These are phyloP conservation scores for Habropoda laboriosa DNA, from an alignment of 1,140 invertebrate species.

Conservation along the genomic window DNA sequence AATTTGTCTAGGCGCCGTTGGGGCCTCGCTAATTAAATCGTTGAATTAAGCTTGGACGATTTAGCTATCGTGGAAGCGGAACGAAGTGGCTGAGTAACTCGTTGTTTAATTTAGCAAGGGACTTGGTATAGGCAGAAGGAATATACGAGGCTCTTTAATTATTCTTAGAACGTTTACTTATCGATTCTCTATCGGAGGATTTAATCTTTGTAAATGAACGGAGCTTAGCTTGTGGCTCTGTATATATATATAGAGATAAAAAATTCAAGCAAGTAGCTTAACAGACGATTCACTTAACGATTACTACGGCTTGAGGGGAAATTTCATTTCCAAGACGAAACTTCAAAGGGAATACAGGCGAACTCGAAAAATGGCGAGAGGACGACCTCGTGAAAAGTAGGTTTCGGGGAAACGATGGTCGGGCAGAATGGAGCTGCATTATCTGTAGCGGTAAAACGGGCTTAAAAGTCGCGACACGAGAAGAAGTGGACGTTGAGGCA, in stretches of 20 bases:
- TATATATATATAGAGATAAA: no score
- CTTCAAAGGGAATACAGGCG: background rate
- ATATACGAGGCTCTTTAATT: background rate
- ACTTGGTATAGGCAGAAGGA: background rate
- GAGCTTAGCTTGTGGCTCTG: no score
- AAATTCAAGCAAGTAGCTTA: no score
- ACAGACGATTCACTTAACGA: no score
- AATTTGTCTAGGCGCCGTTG: constrained; percentile 23
- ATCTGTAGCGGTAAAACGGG: constrained; percentile 14
- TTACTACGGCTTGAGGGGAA: no score
- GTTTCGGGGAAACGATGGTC: constrained; percentile 11
- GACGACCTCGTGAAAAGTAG: constrained; percentile 11
- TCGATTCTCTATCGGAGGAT: background rate
- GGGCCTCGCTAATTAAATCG: constrained; percentile 42
- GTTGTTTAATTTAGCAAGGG: background rate
- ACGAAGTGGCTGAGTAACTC: background rate
- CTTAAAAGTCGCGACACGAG: background rate
- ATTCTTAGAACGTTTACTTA: background rate
- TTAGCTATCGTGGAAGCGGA: constrained; percentile 3
- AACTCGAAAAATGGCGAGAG: background rate
- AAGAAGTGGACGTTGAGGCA: no score
- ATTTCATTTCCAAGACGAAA: background rate
- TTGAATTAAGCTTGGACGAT: constrained; percentile 32
- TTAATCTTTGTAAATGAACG: background rate
- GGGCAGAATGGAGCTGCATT: background rate